Percentiles rank a stretch among this genome's conserved stretches.
Evolutionary conservation across 2,113 vertebrate genomes (phyloP).

Genomic region (Chlamydotis undulata): DNA sequence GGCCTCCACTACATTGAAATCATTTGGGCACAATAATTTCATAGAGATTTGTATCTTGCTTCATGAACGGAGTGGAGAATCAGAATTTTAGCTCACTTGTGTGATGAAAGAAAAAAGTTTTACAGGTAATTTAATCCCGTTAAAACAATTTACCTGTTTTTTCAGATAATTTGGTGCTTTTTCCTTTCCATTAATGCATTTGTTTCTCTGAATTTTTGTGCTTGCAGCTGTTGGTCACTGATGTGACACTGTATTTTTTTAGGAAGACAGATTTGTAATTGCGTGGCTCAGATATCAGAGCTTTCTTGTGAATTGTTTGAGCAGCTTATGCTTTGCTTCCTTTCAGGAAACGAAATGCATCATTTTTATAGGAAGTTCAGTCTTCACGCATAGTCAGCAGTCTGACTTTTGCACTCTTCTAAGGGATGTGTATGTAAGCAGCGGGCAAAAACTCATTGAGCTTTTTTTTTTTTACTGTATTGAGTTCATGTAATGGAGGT

Average conservation of each 20-base stretch:
- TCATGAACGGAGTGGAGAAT: background rate
- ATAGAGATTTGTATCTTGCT: constrained; percentile 11
- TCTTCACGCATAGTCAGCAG: background rate
- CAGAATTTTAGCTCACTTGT: constrained; percentile 30
- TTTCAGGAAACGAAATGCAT: constrained; percentile 41
- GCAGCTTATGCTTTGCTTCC: constrained; percentile 51
- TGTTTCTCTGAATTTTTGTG: background rate
- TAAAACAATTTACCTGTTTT: background rate
- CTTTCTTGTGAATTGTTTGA: constrained; percentile 31
- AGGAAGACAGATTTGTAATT: background rate
- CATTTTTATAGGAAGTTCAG: background rate
- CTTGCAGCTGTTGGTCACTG: background rate
- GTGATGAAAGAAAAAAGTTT: background rate
- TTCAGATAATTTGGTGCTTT: background rate
- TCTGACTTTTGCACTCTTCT: background rate
- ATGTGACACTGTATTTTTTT: background rate
- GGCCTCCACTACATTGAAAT: background rate
- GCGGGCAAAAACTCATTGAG: background rate
- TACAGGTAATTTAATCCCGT: background rate
- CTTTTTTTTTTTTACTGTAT: background rate
- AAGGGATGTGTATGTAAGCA: background rate
- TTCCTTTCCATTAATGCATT: background rate
- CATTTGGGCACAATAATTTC: background rate
- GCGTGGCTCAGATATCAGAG: background rate
- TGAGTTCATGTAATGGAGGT: background rate